These are phyloP conservation scores for Colossoma macropomum DNA, from an alignment of 2,113 vertebrate species.

Conservation along the genomic window DNA sequence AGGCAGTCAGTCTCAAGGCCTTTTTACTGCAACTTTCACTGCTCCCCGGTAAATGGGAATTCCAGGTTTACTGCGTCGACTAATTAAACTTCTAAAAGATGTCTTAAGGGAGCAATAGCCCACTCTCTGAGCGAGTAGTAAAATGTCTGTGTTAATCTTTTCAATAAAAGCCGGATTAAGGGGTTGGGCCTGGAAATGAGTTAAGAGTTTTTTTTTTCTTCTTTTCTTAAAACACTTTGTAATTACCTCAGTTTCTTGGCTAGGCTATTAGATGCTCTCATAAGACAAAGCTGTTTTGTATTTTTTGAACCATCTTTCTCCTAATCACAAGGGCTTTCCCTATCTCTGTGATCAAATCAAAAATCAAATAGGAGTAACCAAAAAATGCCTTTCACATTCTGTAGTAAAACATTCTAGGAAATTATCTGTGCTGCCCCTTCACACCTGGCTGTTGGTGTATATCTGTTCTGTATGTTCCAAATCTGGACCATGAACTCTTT, in stretches of 20 bases:
- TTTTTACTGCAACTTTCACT: slow-evolving; percentile 24
- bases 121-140: slow-evolving; percentile 15
- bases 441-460: background rate
- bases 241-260: slow-evolving; percentile 9
- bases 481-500: background rate
- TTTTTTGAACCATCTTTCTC: background rate
- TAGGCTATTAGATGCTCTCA: background rate
- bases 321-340: background rate
- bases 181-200: background rate
- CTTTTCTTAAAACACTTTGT: background rate
- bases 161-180: slow-evolving; percentile 44
- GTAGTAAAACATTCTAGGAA: too few species aligned
- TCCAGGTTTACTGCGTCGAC: slow-evolving; percentile 49
- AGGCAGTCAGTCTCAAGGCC: background rate
- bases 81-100: slow-evolving; percentile 59
- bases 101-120: slow-evolving; percentile 47
- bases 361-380: too few species aligned
- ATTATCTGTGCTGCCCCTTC: background rate
- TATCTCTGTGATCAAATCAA: background rate
- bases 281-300: background rate
- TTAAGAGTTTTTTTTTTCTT: background rate
- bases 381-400: too few species aligned
- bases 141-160: slow-evolving; percentile 54
- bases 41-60: slow-evolving; percentile 40
- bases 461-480: background rate